phyloP scores from a whole-genome alignment of 2,888 invertebrate species.

The Lasioglossum morio region DNA sequence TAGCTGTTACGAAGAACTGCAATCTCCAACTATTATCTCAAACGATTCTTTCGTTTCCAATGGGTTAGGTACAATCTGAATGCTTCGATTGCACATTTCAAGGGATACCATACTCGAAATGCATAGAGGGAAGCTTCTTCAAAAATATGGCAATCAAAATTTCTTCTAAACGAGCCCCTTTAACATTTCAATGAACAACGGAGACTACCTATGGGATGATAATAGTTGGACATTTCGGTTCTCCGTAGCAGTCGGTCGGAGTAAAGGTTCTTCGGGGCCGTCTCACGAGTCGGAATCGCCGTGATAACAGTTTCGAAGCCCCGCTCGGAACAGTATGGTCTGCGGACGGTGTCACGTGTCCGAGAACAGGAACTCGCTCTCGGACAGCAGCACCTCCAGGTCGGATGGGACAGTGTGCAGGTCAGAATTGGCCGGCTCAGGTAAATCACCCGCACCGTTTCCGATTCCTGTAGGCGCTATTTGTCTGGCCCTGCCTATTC shows the following conservation, averaged over 20 bases:
- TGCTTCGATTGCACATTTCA: background rate
- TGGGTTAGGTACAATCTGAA: background rate
- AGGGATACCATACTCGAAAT: background rate
- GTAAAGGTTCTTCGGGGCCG: background rate
- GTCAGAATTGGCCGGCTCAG: slow-evolving; percentile 86
- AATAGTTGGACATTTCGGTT: background rate
- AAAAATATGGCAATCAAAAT: slow-evolving; percentile 6
- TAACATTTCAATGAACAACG: background rate
- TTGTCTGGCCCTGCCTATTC: slow-evolving; percentile 80
- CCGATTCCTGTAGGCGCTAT: slow-evolving; percentile 71
- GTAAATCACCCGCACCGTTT: slow-evolving; percentile 67
- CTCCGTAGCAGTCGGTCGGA: background rate
- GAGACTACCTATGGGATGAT: background rate
- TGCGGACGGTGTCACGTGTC: slow-evolving; percentile 83
- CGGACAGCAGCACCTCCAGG: slow-evolving; percentile 87
- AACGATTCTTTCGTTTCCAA: background rate
- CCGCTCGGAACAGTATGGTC: background rate
- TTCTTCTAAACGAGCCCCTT: background rate
- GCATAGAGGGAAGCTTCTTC: background rate
- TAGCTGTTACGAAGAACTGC: background rate
- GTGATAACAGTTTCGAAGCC: slow-evolving; percentile 48
- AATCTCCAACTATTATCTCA: background rate
- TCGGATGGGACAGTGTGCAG: slow-evolving; percentile 88
- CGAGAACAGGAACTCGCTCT: slow-evolving; percentile 86
- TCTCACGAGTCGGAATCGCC: slow-evolving; percentile 31